Evolutionary conservation across 2,888 invertebrate genomes (phyloP), one percentile per base, ranked within the genome.

Genomic region (Erebia epiphron): DNA sequence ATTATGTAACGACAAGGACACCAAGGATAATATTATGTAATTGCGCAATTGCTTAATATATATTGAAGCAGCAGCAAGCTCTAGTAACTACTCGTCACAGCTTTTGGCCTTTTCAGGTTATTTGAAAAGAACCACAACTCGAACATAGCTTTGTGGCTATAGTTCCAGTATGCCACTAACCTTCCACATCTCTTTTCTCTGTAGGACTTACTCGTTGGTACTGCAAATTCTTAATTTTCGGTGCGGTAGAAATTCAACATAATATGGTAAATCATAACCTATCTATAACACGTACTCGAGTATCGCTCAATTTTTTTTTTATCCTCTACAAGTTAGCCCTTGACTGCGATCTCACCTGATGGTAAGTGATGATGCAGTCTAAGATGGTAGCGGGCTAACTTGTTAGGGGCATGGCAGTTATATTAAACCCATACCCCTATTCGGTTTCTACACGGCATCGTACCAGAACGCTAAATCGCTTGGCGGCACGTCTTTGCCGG

Each of bases 41-140:
- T 16, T 43, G 13, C 61, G 43, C 5, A n/a, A 60, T 61, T n/a
- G n/a, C n/a, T 61, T 43, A 43, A 61, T 18, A 13, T 60, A 43
- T 43, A 35, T 35, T 35, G 35, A 35, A 35, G 35, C 7, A 16
- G 16, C 10, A 61, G 11, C 43, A 41, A 61, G 3, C 14, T 21
- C 13, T 7, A 62, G 21, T 11, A 61, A 21, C 14, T 13, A 62
- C 49, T 21, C 21, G 46, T 49, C 18, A 62, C 14, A 61, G 18
- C 18, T 46, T 60, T 41, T 62, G 49, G 62, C 62, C 11, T 62
- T 62, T 49, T 62, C 62, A n/a, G 62, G 14, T 21, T 18, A 21
- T 49, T 57, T 21, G 46, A 67, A 67, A 67, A 58, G 58, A 67
- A 67, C 67, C 67, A 49, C 67, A 67, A 67, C 67, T 14, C 26